These are phyloP conservation scores for Oryzias sinensis DNA, from an alignment of 2,797 vertebrate genomes.

Conservation along the genomic window DNA sequence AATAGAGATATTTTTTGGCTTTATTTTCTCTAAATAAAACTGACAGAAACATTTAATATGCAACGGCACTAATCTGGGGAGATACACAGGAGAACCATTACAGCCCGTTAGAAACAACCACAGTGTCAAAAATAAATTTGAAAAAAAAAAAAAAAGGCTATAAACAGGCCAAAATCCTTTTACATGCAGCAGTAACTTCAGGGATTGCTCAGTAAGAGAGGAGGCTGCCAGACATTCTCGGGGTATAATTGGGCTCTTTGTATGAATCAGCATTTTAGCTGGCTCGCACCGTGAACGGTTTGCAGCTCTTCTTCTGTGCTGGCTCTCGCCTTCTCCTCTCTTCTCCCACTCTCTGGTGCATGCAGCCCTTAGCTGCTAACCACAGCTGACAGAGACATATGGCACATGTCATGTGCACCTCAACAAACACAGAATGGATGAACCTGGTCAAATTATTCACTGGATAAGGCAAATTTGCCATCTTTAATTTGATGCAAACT, in stretches of 20 bases:
- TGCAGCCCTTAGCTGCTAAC: conserved; percentile 4
- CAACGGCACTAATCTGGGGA: conserved; percentile 27
- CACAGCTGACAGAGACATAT: neutral
- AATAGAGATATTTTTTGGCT: conserved; percentile 7
- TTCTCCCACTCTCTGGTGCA: neutral
- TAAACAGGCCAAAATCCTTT: conserved; percentile 1
- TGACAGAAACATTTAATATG: conserved; percentile 30
- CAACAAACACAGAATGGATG: neutral
- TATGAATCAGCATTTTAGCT: conserved; percentile 65
- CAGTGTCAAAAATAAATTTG: conserved; percentile 25
- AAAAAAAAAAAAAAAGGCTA: conserved; percentile 16
- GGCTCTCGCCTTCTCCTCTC: conserved; percentile 23
- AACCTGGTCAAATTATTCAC: neutral
- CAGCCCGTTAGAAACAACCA: conserved; percentile 29
- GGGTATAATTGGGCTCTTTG: conserved; percentile 55
- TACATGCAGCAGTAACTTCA: conserved; percentile 9
- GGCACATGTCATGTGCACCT: neutral
- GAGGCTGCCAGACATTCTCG: conserved; percentile 35
- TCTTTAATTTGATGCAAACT: neutral
- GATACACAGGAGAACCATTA: conserved; percentile 8
- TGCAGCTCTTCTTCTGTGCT: conserved; percentile 41
- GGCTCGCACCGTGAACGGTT: conserved; percentile 36
- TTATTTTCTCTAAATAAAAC: conserved; percentile 22
- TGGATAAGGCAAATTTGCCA: conserved; percentile 1
- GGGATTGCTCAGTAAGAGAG: neutral